These are phyloP conservation scores for Latheticus oryzae DNA, from an alignment of 2,888 invertebrate genomes.

Conservation along the genomic window DNA sequence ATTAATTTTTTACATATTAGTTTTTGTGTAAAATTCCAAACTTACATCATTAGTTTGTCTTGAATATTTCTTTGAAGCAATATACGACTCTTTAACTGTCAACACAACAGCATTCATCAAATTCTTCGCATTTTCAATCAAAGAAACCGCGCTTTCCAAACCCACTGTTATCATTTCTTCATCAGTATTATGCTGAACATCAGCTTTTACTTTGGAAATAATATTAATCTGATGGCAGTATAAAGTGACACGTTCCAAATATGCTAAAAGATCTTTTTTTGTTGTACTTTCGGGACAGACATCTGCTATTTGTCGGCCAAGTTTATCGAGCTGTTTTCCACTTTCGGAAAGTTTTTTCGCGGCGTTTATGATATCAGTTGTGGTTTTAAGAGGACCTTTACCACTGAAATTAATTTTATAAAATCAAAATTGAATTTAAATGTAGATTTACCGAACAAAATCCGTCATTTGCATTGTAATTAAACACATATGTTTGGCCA, in stretches of 20 bases:
- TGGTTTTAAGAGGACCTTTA: constrained; percentile 94
- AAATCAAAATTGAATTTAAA: constrained; percentile 3
- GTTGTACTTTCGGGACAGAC: constrained; percentile 92
- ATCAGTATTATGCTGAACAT: constrained; percentile 10
- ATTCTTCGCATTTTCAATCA: constrained; percentile 94
- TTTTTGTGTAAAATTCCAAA: background rate
- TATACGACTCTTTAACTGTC: constrained; percentile 97
- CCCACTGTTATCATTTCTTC: constrained; percentile 17
- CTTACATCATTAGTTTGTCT: constrained; percentile 72
- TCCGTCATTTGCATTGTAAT: constrained; percentile 99
- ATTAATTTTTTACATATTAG: background rate
- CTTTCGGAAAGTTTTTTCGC: constrained; percentile 95
- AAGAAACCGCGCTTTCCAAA: constrained; percentile 20
- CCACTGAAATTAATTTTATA: constrained; percentile 71
- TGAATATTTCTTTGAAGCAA: constrained; percentile 96
- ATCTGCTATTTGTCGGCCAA: constrained; percentile 83
- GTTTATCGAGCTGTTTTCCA: constrained; percentile 83
- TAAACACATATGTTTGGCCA: constrained; percentile 99
- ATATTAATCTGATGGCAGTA: constrained; percentile 86
- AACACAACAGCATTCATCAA: constrained; percentile 96
- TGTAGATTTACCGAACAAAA: constrained; percentile 14
- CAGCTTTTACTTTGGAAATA: constrained; percentile 19
- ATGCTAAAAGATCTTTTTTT: constrained; percentile 94
- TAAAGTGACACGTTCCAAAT: constrained; percentile 93
- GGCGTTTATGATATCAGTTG: constrained; percentile 98